Conservation (phyloP, 2,888 invertebrate species). For the Drosophila pullipes region DNA sequence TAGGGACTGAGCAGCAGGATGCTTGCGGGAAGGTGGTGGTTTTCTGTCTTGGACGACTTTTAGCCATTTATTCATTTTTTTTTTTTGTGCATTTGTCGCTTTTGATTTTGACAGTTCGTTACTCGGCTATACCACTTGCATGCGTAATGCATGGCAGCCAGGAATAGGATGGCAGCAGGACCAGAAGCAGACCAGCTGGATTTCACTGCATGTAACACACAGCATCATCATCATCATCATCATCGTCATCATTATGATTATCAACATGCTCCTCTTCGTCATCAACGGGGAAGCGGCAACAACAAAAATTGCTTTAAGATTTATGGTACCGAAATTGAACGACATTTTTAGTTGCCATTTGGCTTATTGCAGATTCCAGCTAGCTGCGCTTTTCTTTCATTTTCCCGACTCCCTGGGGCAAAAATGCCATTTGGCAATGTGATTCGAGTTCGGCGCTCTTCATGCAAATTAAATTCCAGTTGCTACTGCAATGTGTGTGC, state of each 20-base stretch:
- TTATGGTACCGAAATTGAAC: conserved; percentile 57
- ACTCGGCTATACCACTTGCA: conserved; percentile 80
- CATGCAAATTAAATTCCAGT: conserved; percentile 75
- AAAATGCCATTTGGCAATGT: conserved; percentile 58
- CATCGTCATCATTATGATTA: conserved; percentile 8
- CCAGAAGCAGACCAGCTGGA: conserved; percentile 22
- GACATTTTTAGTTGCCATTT: conserved; percentile 67
- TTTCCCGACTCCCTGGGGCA: conserved; percentile 4
- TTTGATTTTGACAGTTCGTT: conserved; percentile 82
- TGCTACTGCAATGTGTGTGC: conserved; percentile 19
- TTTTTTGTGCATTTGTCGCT: conserved; percentile 51
- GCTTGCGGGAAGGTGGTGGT: not conserved
- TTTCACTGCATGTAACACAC: conserved; percentile 29
- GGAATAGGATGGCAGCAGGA: conserved; percentile 12
- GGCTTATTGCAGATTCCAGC: conserved; percentile 67
- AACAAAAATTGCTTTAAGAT: conserved; percentile 51
- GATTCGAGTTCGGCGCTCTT: conserved; percentile 46
- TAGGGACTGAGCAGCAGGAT: conserved; percentile 12
- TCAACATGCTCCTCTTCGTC: conserved; percentile 43
- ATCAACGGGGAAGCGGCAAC: conserved; percentile 3
- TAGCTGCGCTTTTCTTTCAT: conserved; percentile 25
- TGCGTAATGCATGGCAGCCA: conserved; percentile 65
- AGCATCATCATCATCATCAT: conserved; percentile 20
- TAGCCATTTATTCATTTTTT: conserved; percentile 40
- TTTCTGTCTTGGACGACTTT: conserved; percentile 39